phyloP scores from a whole-genome alignment of 2,888 invertebrate genomes.

The Laspeyria flexula region DNA sequence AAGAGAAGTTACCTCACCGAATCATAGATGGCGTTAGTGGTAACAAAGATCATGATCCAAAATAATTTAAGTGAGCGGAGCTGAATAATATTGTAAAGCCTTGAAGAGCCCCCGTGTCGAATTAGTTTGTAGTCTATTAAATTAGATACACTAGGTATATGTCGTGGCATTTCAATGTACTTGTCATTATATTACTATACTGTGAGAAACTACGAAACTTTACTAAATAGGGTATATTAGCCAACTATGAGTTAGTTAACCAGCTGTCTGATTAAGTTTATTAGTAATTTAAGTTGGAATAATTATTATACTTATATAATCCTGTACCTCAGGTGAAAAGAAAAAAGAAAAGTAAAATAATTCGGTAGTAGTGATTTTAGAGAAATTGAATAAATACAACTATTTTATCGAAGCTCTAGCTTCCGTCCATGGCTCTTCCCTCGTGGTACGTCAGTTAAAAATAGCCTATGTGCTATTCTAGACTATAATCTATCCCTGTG shows the following conservation, averaged over 20 bases:
- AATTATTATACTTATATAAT: too few species aligned
- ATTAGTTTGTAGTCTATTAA: constrained; percentile 19
- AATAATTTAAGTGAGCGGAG: constrained; percentile 14
- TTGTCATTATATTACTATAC: not conserved
- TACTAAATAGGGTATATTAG: not conserved
- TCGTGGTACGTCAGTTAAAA: too few species aligned
- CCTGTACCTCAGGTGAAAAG: too few species aligned
- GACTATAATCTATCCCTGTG: too few species aligned
- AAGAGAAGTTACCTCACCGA: not conserved
- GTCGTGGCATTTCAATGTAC: constrained; percentile 4
- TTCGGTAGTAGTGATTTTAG: too few species aligned
- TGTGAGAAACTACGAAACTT: not conserved
- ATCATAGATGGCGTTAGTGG: constrained; percentile 41
- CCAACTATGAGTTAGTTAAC: not conserved
- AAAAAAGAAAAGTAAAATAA: too few species aligned
- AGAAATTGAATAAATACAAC: too few species aligned
- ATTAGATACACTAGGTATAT: constrained; percentile 17
- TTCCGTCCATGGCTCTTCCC: too few species aligned
- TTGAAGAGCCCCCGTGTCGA: constrained; percentile 19
- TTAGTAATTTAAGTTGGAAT: too few species aligned
- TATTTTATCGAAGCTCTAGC: too few species aligned
- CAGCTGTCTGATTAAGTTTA: too few species aligned
- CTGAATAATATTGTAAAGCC: constrained; percentile 16
- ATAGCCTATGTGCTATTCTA: too few species aligned
- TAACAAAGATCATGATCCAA: not conserved